Evolutionary conservation across 2,797 vertebrate genomes (phyloP).

Genomic region (Lagodon rhomboides): DNA sequence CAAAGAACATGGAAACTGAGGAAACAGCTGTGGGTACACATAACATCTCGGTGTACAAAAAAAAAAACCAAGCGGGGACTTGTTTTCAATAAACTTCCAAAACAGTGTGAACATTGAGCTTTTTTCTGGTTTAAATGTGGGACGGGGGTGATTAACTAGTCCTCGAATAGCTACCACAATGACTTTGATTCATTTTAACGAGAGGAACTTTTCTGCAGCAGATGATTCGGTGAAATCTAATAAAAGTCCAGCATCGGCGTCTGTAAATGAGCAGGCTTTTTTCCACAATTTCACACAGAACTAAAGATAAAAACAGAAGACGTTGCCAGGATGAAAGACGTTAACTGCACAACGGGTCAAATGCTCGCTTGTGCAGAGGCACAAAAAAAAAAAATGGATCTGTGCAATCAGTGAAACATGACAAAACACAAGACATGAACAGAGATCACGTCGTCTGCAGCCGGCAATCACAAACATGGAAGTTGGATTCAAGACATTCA

Average conservation of each 20-base stretch:
- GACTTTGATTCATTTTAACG: constrained; percentile 65
- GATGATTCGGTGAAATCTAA: constrained; percentile 42
- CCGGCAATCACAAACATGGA: constrained; percentile 2
- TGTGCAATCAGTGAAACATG: constrained; percentile 20
- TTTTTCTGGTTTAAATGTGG: constrained; percentile 27
- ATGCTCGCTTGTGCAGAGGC: constrained; percentile 4
- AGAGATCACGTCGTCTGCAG: constrained; percentile 2
- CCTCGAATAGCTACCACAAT: constrained; percentile 55
- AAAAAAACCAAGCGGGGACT: constrained; percentile 34
- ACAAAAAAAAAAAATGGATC: constrained; percentile 13
- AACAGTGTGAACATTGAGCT: constrained; percentile 36
- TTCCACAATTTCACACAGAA: constrained; percentile 52
- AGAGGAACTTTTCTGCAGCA: constrained; percentile 52
- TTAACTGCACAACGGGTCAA: not conserved
- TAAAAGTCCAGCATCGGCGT: constrained; percentile 61
- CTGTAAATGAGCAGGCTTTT: constrained; percentile 46
- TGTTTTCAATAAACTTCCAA: constrained; percentile 61
- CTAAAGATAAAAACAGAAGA: constrained; percentile 28
- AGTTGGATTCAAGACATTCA: constrained; percentile 21
- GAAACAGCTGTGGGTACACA: constrained; percentile 50
- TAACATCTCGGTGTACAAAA: constrained; percentile 29
- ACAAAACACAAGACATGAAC: constrained; percentile 25
- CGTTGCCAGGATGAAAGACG: not conserved
- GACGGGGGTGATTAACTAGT: constrained; percentile 43
- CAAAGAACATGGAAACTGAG: constrained; percentile 66